Evolutionary conservation across 2,888 invertebrate genomes (phyloP).

Genomic region (Drosophila rellima): DNA sequence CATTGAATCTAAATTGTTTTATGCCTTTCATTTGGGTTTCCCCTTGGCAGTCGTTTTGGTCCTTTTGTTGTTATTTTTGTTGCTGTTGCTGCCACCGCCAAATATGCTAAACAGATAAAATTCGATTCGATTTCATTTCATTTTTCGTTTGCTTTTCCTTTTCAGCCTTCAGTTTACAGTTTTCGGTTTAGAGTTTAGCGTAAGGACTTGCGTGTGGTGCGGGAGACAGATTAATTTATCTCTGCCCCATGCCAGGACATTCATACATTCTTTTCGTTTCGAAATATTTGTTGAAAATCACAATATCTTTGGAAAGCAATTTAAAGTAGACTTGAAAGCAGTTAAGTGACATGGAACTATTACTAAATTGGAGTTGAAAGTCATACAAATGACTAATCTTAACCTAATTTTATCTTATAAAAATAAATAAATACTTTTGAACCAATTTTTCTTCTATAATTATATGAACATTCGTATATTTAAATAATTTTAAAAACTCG

Average conservation of each 20-base stretch:
- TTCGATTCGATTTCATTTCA: constrained; percentile 53
- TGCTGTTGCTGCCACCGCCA: constrained; percentile 37
- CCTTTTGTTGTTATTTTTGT: constrained; percentile 31
- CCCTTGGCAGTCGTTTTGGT: constrained; percentile 46
- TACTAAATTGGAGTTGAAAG: not conserved
- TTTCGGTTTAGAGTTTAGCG: constrained; percentile 3
- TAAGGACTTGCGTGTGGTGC: not conserved
- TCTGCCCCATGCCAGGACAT: constrained; percentile 30
- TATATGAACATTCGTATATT: too few species aligned
- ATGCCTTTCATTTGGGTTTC: constrained; percentile 53
- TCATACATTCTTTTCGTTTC: constrained; percentile 55
- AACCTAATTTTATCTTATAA: too few species aligned
- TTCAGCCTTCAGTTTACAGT: constrained; percentile 24
- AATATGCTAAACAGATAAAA: constrained; percentile 74
- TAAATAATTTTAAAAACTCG: too few species aligned
- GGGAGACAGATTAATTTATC: constrained; percentile 62
- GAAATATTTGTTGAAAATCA: constrained; percentile 44
- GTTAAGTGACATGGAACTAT: not conserved
- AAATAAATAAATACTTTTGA: too few species aligned
- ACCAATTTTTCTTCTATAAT: too few species aligned
- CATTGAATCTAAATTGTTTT: constrained; percentile 78
- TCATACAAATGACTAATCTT: too few species aligned
- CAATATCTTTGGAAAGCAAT: constrained; percentile 27
- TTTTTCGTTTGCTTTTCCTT: constrained; percentile 28
- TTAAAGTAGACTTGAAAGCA: not conserved